Base-by-base conservation (phyloP, 2,888 invertebrate species). In the Andrena chrysosceles region DNA sequence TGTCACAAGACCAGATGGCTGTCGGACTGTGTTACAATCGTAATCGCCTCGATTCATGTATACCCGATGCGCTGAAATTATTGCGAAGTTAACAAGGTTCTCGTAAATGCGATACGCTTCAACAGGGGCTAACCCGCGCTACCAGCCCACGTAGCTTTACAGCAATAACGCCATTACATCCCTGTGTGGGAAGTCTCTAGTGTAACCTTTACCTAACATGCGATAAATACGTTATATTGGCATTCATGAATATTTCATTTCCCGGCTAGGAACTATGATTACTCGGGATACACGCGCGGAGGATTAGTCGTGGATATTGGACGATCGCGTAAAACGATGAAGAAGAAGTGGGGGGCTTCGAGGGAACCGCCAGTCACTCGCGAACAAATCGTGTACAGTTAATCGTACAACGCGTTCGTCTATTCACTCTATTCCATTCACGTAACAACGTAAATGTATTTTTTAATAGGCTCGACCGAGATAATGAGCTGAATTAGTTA, bases 241-340 rank as follows among this genome's bases (percentile, higher is more conserved):
- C 31, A 10, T 60, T 66, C 74, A 56, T 69, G 83, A 84, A 83
- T 78, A 83, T 84, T 84, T 74, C 77, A 82, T 74, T 68, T 56
- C 20, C 48, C 35, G 31, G 3, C 29, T 16, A 48, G 10, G 13
- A 42, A 13, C 64, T 59, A 66, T 52, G 49, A 77, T 81, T 69
- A 67, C 59, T 23, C 23, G 31, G n/a, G 20, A 29, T 49, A 29
- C 13, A 76, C 31, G 23, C 13, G 10, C 54, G 56, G 63, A 69
- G 6, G 54, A 64, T 35, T 33, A 26, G 8, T 23, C 1, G 10
- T 29, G 31, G 20, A 60, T 20, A 16, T 60, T 29, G 29, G 10
- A 20, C 20, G 20, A 5, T 5, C 13, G 10, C 5, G 63, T 16
- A 6, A 26, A 48, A 62, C 33, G 13, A 48, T 33, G 16, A 62